Evolutionary conservation across 2,113 vertebrate genomes (phyloP), one percentile per base, ranked within the genome.

Genomic region (Camarhynchus parvulus): DNA sequence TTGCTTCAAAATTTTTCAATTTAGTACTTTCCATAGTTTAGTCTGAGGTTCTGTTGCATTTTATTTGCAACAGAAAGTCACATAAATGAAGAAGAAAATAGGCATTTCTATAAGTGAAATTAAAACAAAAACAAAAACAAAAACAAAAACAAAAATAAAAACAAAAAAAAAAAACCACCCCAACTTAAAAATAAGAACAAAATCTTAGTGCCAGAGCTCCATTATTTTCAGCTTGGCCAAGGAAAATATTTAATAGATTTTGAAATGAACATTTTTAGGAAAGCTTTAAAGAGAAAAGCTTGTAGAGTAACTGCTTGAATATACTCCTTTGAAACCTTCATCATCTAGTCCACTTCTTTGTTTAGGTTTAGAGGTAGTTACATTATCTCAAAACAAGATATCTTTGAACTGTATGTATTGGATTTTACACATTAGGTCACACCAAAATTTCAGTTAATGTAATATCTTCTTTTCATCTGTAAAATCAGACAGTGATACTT

Each of bases 121-220:
- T 2, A 21, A 55, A 39, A 18, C 10, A 44, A 28, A 30, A 22
- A 39, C 13, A 47, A 13, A 23, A 47, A 47, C 35, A 11, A 15
- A 16, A 13, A 10, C 8, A 3, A 47, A 23, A n/a, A 15, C 1
- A 9, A 39, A n/a, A n/a, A n/a, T n/a, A n/a, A n/a, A n/a, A n/a
- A n/a, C n/a, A 39, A 39, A 11, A 39, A 39, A 39, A 39, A 39
- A 39, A 39, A 56, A n/a, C 9, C 35, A 35, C 35, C 35, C 35
- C 35, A 30, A 30, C 28, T 37, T 5, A 16, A 83, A 63, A 52
- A 44, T 30, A 8, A 52, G 56, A 23, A 0, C 2, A 80, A 59
- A 73, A 31, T 58, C 24, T 44, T 76, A 31, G 5, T 55, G 5
- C 28, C 15, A 76, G 42, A 79, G 2, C 3, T 66, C 12, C 2